A percentile compares a stretch with the other conserved stretches of the same genome.
Evolutionary conservation across 2,797 vertebrate species (phyloP).

Genomic region (Cryptoblepharus egeriae): DNA sequence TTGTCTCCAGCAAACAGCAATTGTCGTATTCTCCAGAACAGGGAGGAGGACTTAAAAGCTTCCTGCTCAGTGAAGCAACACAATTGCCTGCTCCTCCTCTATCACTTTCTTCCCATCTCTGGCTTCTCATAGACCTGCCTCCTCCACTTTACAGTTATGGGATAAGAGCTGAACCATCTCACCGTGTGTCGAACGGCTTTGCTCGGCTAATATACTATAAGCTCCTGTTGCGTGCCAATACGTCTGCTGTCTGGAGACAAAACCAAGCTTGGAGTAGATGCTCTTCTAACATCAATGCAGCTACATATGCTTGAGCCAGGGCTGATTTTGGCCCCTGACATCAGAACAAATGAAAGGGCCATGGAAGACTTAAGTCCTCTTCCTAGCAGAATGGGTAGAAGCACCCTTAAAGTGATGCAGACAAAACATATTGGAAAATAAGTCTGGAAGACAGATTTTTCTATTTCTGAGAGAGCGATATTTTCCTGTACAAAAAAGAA

Average conservation of each 20-base stretch:
- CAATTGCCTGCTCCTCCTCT: not conserved
- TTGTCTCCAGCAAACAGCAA: not conserved
- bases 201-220: not conserved
- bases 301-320: not conserved
- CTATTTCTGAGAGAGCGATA: conserved; percentile 10
- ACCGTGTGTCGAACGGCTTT: not conserved
- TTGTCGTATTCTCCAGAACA: accelerated
- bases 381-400: not conserved
- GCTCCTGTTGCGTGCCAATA: not conserved
- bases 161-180: not conserved
- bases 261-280: not conserved
- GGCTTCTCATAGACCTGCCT: not conserved
- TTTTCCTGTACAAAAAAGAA: conserved; percentile 12
- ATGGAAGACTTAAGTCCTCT: not conserved
- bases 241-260: accelerated
- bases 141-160: not conserved
- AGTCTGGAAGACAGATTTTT: conserved; percentile 5
- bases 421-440: not conserved
- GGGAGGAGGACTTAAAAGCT: conserved; percentile 8
- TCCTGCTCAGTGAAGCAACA: not conserved
- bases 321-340: not conserved
- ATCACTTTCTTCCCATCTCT: not conserved
- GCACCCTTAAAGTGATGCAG: not conserved
- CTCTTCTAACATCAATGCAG: not conserved
- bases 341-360: not conserved